These are phyloP conservation scores for Elephantulus edwardii DNA, from an alignment of 2,113 vertebrate species.

Conservation along the genomic window DNA sequence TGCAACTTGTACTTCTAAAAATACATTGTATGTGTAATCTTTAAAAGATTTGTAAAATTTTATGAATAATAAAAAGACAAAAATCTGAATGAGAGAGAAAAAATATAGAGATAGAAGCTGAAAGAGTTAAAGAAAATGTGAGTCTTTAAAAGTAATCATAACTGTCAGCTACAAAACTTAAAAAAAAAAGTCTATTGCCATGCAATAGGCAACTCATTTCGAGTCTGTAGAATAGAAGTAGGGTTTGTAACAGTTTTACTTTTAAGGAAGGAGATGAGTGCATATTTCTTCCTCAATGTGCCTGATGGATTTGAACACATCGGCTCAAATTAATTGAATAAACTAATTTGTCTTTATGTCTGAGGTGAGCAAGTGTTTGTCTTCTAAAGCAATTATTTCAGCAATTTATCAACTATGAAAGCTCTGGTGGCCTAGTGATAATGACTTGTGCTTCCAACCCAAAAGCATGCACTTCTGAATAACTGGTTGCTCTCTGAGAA, in stretches of 20 bases:
- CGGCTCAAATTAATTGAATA: too few relatives aligned
- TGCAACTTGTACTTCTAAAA: slow-evolving; percentile 39
- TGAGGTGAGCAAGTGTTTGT: slow-evolving; percentile 70
- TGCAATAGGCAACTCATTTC: not conserved
- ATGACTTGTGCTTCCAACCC: too few relatives aligned
- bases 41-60: slow-evolving; percentile 50
- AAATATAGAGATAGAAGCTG: slow-evolving; percentile 10
- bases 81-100: not conserved
- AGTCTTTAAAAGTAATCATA: slow-evolving; percentile 75
- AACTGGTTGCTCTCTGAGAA: too few relatives aligned
- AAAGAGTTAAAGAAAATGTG: slow-evolving; percentile 30
- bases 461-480: too few relatives aligned
- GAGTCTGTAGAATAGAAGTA: not conserved
- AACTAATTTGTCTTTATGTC: slow-evolving; percentile 74
- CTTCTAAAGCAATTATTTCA: slow-evolving; percentile 74
- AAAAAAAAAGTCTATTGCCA: not conserved
- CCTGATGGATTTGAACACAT: too few relatives aligned
- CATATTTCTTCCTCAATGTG: too few relatives aligned
- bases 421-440: too few relatives aligned
- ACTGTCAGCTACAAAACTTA: slow-evolving; percentile 54
- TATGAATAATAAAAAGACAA: slow-evolving; percentile 51
- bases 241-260: too few relatives aligned
- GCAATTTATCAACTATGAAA: too few relatives aligned
- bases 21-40: slow-evolving; percentile 39
- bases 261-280: too few relatives aligned